Evolutionary conservation across 2,888 invertebrate genomes (phyloP).

Genomic region (Microctonus brassicae): DNA sequence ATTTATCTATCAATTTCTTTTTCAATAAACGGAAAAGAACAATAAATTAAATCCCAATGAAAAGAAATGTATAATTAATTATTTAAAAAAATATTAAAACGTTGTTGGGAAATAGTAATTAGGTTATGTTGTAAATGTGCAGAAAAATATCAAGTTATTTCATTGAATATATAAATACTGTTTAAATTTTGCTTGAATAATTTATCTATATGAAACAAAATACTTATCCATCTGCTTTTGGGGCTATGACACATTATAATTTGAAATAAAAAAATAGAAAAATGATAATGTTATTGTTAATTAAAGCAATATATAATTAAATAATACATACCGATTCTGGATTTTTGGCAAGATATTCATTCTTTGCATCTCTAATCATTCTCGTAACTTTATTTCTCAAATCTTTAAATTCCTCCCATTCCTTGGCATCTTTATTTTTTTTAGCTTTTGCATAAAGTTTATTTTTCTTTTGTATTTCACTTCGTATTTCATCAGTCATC

Average conservation of each 20-base stretch:
- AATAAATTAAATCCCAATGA: too few relatives aligned
- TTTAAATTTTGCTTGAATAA: too few relatives aligned
- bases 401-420: constrained; percentile 68
- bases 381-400: constrained; percentile 66
- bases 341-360: constrained; percentile 65
- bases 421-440: constrained; percentile 65
- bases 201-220: not conserved
- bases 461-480: constrained; percentile 66
- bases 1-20: constrained; percentile 4
- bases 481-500: constrained; percentile 68
- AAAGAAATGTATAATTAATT: too few relatives aligned
- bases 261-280: not conserved
- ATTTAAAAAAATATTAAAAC: too few relatives aligned
- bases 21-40: too few relatives aligned
- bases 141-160: not conserved
- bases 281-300: not conserved
- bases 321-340: constrained; percentile 63
- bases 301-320: not conserved
- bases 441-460: constrained; percentile 66
- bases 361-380: constrained; percentile 67
- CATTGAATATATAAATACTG: not conserved
- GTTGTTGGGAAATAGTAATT: not conserved
- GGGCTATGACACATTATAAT: not conserved
- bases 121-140: too few relatives aligned
- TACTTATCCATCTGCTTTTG: not conserved